Conservation (phyloP, 2,113 vertebrate genomes). For the Psettodes erumei region DNA sequence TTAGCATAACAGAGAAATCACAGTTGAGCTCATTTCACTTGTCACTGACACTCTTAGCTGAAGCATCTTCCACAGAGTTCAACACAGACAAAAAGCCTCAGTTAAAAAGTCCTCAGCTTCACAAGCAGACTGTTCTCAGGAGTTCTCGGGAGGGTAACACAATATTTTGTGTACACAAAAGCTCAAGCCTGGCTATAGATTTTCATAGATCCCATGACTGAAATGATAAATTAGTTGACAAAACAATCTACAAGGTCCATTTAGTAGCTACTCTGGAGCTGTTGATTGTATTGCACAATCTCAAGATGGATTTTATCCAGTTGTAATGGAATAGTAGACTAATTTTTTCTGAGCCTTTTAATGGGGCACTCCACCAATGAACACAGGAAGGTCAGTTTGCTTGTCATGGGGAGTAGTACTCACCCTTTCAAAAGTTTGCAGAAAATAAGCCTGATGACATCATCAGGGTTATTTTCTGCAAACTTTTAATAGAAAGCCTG, state of each 20-base stretch:
- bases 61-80: not conserved
- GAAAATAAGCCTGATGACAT: not conserved
- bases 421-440: not conserved
- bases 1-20: slow-evolving; percentile 11
- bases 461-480: not conserved
- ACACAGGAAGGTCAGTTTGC: too few species aligned
- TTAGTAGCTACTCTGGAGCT: not conserved
- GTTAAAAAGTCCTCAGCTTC: not conserved
- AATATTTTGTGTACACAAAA: not conserved
- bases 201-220: not conserved
- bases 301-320: not conserved
- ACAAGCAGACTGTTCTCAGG: slow-evolving; percentile 1
- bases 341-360: not conserved
- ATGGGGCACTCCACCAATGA: not conserved
- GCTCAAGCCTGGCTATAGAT: not conserved
- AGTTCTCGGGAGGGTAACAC: not conserved
- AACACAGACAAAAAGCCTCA: not conserved
- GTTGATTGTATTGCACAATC: slow-evolving; percentile 9
- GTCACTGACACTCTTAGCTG: not conserved
- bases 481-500: slow-evolving; percentile 1
- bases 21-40: slow-evolving; percentile 19
- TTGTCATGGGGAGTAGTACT: not conserved
- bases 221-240: not conserved
- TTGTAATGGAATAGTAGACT: not conserved
- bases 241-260: not conserved